phyloP scores from a whole-genome alignment of 37 sponge, comb jelly and placozoan species.

The Hexactinellida sp. region DNA sequence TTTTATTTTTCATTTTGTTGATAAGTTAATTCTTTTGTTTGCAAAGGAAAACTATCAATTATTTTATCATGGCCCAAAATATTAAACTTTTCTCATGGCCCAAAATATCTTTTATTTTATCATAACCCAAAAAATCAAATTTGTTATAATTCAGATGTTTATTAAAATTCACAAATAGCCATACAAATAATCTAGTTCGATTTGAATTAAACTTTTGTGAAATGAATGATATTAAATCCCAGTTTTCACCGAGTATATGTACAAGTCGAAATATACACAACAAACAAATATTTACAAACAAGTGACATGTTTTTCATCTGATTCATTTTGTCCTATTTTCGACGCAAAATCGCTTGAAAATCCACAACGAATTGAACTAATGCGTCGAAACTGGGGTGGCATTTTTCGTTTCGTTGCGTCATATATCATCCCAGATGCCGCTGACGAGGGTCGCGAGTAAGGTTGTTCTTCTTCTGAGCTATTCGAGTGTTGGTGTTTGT shows the following conservation, averaged over 20 bases:
- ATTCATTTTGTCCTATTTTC: background rate
- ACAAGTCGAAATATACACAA: constrained; percentile 12
- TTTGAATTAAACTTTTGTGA: background rate
- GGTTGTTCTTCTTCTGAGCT: background rate
- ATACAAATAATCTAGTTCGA: background rate
- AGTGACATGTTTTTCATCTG: background rate
- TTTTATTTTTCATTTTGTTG: no score
- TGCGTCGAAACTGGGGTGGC: background rate
- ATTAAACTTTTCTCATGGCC: no score
- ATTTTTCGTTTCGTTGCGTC: background rate
- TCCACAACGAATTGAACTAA: background rate
- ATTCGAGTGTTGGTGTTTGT: background rate
- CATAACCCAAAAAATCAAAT: no score
- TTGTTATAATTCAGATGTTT: background rate
- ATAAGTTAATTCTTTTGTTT: no score
- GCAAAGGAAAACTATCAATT: no score
- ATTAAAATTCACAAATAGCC: background rate
- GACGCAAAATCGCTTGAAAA: background rate
- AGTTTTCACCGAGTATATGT: background rate
- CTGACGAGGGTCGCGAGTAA: background rate
- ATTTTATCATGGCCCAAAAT: no score
- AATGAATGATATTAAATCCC: background rate
- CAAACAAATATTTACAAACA: background rate
- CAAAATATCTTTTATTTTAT: no score
- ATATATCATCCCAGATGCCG: background rate